These are phyloP conservation scores for Cephus sareptanus DNA, from an alignment of 2,888 invertebrate genomes.

Conservation along the genomic window DNA sequence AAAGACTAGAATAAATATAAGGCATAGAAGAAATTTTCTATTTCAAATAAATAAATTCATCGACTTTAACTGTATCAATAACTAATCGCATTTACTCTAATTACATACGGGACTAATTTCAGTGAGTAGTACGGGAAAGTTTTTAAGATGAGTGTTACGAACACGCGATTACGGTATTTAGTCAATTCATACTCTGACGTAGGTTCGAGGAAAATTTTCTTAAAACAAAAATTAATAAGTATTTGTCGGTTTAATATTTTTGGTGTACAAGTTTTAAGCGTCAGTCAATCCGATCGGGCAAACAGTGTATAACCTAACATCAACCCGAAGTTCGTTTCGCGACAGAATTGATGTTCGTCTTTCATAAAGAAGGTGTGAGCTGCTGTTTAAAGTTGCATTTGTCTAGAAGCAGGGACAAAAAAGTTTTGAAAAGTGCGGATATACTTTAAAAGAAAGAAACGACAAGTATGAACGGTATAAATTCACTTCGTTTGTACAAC, in stretches of 20 bases:
- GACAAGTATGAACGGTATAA: slow-evolving; percentile 40
- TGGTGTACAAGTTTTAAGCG: neutral
- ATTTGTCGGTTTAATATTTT: neutral
- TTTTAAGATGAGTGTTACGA: neutral
- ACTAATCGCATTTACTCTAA: neutral
- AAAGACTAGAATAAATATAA: neutral
- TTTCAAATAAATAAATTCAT: neutral
- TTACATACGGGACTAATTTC: neutral
- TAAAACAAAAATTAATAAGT: neutral
- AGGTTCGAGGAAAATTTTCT: neutral
- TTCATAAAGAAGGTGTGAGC: neutral
- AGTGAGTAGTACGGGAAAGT: neutral
- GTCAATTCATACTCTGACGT: neutral
- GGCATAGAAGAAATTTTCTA: neutral
- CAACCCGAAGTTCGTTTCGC: neutral
- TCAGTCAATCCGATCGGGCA: neutral
- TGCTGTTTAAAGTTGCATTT: neutral
- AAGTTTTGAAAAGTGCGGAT: neutral
- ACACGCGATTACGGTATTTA: neutral
- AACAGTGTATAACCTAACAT: neutral
- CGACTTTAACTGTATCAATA: neutral
- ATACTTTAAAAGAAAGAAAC: neutral
- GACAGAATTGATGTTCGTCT: neutral
- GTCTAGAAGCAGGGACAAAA: neutral
- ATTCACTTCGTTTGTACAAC: slow-evolving; percentile 40